phyloP scores from a whole-genome alignment of 2,888 invertebrate genomes.

The Epistrophe grossulariae region DNA sequence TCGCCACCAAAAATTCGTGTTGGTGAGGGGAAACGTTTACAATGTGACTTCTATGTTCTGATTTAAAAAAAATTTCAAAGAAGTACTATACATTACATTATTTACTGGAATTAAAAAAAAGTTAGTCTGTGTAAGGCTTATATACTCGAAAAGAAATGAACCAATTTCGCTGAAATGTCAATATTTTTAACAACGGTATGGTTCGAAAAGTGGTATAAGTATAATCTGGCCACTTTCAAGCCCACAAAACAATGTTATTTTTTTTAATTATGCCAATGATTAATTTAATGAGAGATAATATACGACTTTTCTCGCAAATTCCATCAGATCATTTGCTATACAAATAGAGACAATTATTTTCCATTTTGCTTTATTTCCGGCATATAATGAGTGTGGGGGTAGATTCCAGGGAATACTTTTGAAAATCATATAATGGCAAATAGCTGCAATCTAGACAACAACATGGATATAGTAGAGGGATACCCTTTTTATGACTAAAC shows the following conservation, averaged over 20 bases:
- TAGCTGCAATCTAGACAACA: constrained; percentile 19
- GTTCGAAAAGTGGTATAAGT: too few species aligned
- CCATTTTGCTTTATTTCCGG: constrained; percentile 41
- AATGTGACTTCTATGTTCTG: too few species aligned
- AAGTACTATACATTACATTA: too few species aligned
- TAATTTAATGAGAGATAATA: background rate
- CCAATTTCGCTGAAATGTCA: too few species aligned
- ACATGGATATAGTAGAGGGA: constrained; percentile 9
- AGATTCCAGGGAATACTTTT: background rate
- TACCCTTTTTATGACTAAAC: constrained; percentile 20
- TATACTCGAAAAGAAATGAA: too few species aligned
- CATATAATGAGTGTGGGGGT: background rate
- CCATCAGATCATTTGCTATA: background rate
- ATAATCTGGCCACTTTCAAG: background rate
- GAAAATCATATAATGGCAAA: constrained; percentile 13
- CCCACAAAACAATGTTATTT: background rate
- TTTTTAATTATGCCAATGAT: background rate
- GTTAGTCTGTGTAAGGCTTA: too few species aligned
- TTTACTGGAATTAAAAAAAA: too few species aligned
- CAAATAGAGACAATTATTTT: constrained; percentile 35
- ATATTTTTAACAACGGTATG: too few species aligned
- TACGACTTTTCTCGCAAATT: background rate
- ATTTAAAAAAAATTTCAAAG: too few species aligned
- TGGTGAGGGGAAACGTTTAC: too few species aligned
- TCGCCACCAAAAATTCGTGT: too few species aligned